Evolutionary conservation across 2,113 vertebrate genomes (phyloP).

Genomic region (Ptyas mucosa): DNA sequence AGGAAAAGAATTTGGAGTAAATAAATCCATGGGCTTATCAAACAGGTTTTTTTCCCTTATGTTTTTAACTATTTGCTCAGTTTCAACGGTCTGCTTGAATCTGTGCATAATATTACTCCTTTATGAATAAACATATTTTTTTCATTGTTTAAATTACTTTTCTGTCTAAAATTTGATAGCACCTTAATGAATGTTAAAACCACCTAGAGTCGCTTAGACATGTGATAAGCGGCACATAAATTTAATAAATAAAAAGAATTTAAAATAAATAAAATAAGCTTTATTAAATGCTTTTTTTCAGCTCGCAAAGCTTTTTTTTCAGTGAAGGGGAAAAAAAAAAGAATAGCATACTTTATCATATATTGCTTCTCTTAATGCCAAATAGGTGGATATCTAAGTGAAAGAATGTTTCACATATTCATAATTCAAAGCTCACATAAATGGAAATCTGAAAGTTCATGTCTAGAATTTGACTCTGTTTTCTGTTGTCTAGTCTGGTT

Average conservation of each 20-base stretch:
- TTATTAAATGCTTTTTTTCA: conserved; percentile 12
- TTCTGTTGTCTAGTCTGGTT: not conserved
- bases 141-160: not conserved
- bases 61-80: not conserved
- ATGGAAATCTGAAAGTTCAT: not conserved
- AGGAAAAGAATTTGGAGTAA: not conserved
- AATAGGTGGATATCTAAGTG: not conserved
- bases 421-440: conserved; percentile 20
- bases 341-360: not conserved
- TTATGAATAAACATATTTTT: not conserved
- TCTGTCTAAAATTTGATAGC: not conserved
- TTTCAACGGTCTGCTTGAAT: not conserved
- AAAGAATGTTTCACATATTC: not conserved
- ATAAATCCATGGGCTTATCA: no score
- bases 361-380: conserved; percentile 1
- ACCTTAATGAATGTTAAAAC: not conserved
- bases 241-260: not conserved
- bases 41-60: not conserved
- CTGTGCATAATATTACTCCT: not conserved
- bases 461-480: not conserved
- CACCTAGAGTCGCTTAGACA: not conserved
- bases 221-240: not conserved
- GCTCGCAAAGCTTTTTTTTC: conserved; percentile 17
- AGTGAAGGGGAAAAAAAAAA: not conserved
- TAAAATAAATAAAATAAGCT: not conserved